These are phyloP conservation scores for Azemiops feae DNA, from an alignment of 2,113 vertebrate genomes.

Conservation along the genomic window DNA sequence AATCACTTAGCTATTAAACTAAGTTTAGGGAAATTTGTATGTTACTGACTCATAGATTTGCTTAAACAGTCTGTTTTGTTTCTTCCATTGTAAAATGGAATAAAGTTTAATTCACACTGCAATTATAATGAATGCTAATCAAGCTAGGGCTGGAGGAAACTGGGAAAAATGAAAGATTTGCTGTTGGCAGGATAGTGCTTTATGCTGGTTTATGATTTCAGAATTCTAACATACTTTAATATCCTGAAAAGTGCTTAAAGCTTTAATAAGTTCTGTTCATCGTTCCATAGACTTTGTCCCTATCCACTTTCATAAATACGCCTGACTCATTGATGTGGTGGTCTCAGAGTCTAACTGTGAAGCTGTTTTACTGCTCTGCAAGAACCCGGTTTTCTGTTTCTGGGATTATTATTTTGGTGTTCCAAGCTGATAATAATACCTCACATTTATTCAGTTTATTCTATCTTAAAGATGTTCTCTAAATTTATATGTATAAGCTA, in stretches of 20 bases:
- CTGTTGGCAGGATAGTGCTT: background rate
- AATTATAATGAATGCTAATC: background rate
- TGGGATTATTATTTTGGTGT: conserved; percentile 13
- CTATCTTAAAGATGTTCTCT: conserved; percentile 7
- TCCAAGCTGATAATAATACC: background rate
- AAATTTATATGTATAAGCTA: conserved; percentile 4
- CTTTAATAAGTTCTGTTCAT: conserved; percentile 1
- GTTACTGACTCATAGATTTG: background rate
- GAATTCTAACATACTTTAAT: conserved; percentile 4
- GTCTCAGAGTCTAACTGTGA: background rate
- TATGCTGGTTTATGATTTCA: background rate
- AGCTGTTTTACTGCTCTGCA: background rate
- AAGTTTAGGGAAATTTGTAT: background rate
- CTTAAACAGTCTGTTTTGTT: background rate
- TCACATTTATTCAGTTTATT: background rate
- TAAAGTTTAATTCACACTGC: background rate
- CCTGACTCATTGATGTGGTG: background rate
- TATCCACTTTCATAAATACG: background rate
- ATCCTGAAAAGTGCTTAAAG: background rate
- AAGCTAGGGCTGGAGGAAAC: background rate
- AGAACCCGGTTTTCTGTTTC: background rate
- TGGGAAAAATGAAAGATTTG: background rate
- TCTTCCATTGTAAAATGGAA: background rate
- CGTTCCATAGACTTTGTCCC: background rate
- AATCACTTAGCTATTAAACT: background rate